Conservation (phyloP, 2,888 invertebrate genomes). For the Latrodectus hesperus region DNA sequence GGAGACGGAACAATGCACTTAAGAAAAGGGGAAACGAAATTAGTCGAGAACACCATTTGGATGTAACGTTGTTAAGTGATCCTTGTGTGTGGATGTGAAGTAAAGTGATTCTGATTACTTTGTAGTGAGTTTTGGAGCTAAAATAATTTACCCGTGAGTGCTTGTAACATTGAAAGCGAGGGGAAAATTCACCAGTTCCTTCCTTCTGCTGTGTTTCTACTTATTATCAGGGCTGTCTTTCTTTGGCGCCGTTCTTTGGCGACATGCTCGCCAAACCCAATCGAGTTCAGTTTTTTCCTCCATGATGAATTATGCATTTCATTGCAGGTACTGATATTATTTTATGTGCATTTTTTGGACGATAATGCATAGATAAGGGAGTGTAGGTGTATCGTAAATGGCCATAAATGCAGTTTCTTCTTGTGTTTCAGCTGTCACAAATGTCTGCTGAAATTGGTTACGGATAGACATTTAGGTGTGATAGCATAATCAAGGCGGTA, state of each 20-base stretch:
- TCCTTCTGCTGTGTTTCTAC: slow-evolving; percentile 6
- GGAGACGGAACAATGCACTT: slow-evolving; percentile 19
- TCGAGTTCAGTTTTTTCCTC: not conserved
- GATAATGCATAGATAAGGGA: slow-evolving; percentile 5
- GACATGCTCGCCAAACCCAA: not conserved
- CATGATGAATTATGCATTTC: slow-evolving; percentile 5
- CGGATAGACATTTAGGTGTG: too few species aligned
- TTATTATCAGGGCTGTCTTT: slow-evolving; percentile 4
- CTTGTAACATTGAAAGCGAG: not conserved
- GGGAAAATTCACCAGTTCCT: slow-evolving; percentile 32
- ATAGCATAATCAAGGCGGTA: too few species aligned
- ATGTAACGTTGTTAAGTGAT: slow-evolving; percentile 65
- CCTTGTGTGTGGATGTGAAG: slow-evolving; percentile 36
- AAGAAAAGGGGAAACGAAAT: slow-evolving; percentile 53
- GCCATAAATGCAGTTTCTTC: not conserved
- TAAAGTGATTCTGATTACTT: slow-evolving; percentile 68
- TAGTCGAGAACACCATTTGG: slow-evolving; percentile 49
- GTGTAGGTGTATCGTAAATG: slow-evolving; percentile 5
- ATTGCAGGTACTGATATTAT: not conserved
- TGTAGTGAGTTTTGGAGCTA: slow-evolving; percentile 67
- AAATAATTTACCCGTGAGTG: slow-evolving; percentile 67
- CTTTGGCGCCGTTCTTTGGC: slow-evolving; percentile 22
- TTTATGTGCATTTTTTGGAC: slow-evolving; percentile 2
- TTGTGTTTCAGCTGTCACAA: not conserved
- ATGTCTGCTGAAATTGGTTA: too few species aligned